Evolutionary conservation across 2,113 vertebrate genomes (phyloP).

Genomic region (Mobula hypostoma): DNA sequence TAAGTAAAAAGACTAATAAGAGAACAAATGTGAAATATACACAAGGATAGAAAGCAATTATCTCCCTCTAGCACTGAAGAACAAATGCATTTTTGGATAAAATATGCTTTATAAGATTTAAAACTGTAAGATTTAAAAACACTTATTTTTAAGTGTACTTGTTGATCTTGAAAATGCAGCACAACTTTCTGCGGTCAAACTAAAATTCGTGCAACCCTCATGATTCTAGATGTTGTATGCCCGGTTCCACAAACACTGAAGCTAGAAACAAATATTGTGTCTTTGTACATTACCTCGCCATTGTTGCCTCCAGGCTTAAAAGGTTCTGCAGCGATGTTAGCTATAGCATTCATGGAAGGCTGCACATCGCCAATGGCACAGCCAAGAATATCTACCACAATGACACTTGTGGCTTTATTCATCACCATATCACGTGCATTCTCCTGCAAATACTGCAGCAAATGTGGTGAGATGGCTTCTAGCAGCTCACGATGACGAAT

Average conservation of each 20-base stretch:
- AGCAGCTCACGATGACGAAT: conserved; percentile 72
- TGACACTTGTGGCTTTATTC: conserved; percentile 71
- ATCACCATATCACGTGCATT: conserved; percentile 66
- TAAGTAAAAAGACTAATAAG: not conserved
- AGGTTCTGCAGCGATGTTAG: conserved; percentile 66
- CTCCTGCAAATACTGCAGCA: conserved; percentile 68
- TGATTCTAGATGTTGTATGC: not conserved
- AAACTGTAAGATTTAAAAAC: not conserved
- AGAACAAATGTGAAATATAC: not conserved
- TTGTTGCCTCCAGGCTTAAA: conserved; percentile 70
- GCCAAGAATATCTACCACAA: conserved; percentile 72
- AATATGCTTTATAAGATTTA: not conserved
- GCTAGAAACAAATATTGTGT: not conserved
- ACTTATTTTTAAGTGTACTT: not conserved
- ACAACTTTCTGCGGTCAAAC: not conserved
- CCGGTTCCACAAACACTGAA: not conserved
- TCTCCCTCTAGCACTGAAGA: not conserved
- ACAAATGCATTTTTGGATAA: not conserved
- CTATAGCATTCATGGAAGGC: conserved; percentile 75
- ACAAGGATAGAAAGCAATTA: not conserved
- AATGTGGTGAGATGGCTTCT: conserved; percentile 70
- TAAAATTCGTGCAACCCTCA: not conserved
- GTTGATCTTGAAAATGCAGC: not conserved
- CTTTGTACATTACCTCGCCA: conserved; percentile 59
- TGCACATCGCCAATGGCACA: conserved; percentile 67